Percentiles rank a stretch among this genome's conserved stretches.
Conservation (phyloP, 1,140 invertebrate species). For the Drosophila nigromelanica region DNA sequence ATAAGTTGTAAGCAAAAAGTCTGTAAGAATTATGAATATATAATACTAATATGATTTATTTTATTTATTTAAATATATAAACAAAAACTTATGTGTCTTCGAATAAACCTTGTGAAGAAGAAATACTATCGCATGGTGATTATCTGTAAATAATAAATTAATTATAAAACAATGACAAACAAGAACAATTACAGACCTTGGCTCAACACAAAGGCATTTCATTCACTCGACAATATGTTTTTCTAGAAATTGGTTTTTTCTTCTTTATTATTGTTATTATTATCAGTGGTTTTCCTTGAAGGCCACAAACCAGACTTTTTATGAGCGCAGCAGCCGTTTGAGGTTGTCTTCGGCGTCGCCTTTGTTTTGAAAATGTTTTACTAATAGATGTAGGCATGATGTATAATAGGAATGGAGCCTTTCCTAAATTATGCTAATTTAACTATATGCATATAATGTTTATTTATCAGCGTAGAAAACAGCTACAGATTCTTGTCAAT, state of each 20-base stretch:
- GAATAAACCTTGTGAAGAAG: too few species aligned
- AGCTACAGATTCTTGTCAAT: too few species aligned
- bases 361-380: constrained; percentile 3
- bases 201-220: constrained; percentile 30
- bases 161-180: background rate
- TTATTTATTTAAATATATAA: too few species aligned
- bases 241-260: constrained; percentile 11
- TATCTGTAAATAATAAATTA: too few species aligned
- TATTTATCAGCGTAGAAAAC: too few species aligned
- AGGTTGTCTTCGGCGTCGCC: background rate
- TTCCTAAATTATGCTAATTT: too few species aligned
- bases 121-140: too few species aligned
- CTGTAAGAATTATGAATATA: background rate
- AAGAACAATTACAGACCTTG: background rate
- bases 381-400: background rate
- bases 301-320: constrained; percentile 17
- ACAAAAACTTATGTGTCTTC: too few species aligned
- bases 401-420: too few species aligned
- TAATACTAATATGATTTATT: too few species aligned
- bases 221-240: constrained; percentile 34
- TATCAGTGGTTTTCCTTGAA: constrained; percentile 30
- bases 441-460: too few species aligned
- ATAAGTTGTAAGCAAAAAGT: too few species aligned
- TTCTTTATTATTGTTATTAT: constrained; percentile 24
- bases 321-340: constrained; percentile 7